Evolutionary conservation across 2,113 vertebrate genomes (phyloP), one percentile per base, ranked within the genome.

Genomic region (Daboia siamensis): DNA sequence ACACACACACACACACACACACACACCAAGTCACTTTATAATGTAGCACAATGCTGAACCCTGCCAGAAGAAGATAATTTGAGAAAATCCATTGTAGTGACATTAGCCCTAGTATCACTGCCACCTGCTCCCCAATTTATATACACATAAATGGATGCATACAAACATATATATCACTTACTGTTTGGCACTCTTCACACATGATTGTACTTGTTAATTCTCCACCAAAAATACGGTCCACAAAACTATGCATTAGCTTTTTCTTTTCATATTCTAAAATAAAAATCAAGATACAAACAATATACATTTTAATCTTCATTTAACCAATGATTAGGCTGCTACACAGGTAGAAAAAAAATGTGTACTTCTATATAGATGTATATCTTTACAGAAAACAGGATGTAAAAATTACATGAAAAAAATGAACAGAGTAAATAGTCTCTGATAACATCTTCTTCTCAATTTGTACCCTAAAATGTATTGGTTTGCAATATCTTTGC

Each of bases 151-250:
- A 64, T n/a, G 26, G 4, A 69, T 69, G 64, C 29, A 69, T 13
- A 23, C 23, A 61, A 2, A n/a, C 59, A 26, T 11, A 64, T 24
- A 55, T 29, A 88, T 64, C 93, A 97, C 98, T 96, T 97, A 99
- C 99, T 21, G 98, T 99, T 97, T 98, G 98, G 94, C 99, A 99
- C 64, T 98, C 98, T 92, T 98, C 98, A 97, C 99, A 99, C 99
- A 99, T 99, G 91, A 99, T 98, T 0, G 98, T 99, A 95, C 99
- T 99, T 44, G 98, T 99, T 92, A 98, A 96, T 95, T 99, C 98
- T 80, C 99, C 99, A 86, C 99, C 99, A 96, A 99, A 99, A 89
- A 99, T 98, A 51, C 97, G 97, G 95, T 99, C 99, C 59, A 99
- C 98, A 96, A 99, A 98, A 95, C 98, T 99, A 92, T 95, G 98